Evolutionary conservation across 2,113 vertebrate genomes (phyloP), one percentile per base, ranked within the genome.

Genomic region (Callopanchax toddi): DNA sequence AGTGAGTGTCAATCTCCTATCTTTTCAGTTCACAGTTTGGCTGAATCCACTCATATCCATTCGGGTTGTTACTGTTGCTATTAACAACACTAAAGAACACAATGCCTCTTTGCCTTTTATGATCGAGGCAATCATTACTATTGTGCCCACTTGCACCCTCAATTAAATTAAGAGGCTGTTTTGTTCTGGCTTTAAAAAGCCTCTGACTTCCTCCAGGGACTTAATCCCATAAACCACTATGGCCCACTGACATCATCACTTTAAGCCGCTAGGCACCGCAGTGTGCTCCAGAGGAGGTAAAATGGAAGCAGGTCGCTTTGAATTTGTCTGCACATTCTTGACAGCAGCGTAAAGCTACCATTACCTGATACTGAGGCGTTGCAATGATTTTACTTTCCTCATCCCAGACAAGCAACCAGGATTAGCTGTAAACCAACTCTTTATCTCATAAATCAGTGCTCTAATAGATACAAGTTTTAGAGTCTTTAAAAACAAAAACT

Each of bases 111-210:
- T 79, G 73, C 64, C 60, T 86, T 87, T 88, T 82, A 86, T 51
- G 65, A 85, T 85, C 71, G 78, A 76, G 67, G 48, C 68, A 59
- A 84, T 86, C 87, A 77, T 85, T 89, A 87, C 85, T 89, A 87
- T 85, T 87, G 82, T 48, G 54, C 70, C 70, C 74, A 67, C 60
- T 85, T 75, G 74, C 79, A 87, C 87, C 87, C 85, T 89, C 87
- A 87, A 88, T 92, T 92, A 88, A 90, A 90, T 87, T 85, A 87
- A 87, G 84, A 87, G 81, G 82, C 82, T 60, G 65, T 85, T 90
- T 82, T 86, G 78, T 81, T 74, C 70, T 67, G 72, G 74, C 83
- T 87, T 86, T 87, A 83, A 82, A 86, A 68, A 81, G 80, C 78
- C 71, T 76, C 55, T 50, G 77, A 80, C 72, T 83, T 87, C 68